A percentile compares a stretch with the other conserved stretches of the same genome.
Evolutionary conservation across 2,797 vertebrate genomes (phyloP).

Genomic region (Semotilus atromaculatus): DNA sequence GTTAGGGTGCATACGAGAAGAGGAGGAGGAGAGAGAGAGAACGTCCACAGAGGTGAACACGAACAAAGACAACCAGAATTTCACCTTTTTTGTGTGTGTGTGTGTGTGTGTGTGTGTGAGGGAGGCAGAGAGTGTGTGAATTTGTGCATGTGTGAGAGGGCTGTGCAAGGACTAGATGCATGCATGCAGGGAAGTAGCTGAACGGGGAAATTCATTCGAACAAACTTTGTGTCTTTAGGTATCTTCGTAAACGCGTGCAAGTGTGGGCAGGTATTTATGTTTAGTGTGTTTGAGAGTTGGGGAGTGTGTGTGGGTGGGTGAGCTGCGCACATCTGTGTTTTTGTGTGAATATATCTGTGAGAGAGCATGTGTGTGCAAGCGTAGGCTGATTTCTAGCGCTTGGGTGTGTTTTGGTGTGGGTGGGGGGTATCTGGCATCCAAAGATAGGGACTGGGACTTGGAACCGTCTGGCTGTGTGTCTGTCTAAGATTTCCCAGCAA

Average conservation of each 20-base stretch:
- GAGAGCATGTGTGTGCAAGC: conserved; percentile 49
- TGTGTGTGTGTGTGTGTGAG: conserved; percentile 7
- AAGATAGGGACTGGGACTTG: conserved; percentile 60
- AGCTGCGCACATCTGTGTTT: conserved; percentile 66
- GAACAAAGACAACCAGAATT: conserved; percentile 15
- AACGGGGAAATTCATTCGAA: conserved; percentile 45
- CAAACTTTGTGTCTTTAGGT: conserved; percentile 52
- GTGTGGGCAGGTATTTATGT: conserved; percentile 65
- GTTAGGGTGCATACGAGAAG: conserved; percentile 45
- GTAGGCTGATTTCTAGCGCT: conserved; percentile 59
- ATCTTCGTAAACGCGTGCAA: conserved; percentile 49
- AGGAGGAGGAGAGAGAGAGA: neutral
- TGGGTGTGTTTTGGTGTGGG: conserved; percentile 61
- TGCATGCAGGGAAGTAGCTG: conserved; percentile 4
- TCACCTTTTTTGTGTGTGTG: neutral
- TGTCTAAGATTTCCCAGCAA: conserved; percentile 51
- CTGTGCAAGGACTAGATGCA: conserved; percentile 8
- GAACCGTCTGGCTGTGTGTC: conserved; percentile 54
- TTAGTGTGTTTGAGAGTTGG: conserved; percentile 58
- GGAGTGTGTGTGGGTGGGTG: conserved; percentile 59
- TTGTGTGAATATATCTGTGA: conserved; percentile 51
- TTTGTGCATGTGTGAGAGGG: conserved; percentile 20
- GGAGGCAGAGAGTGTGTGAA: conserved; percentile 37
- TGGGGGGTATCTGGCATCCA: conserved; percentile 60
- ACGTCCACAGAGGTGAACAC: conserved; percentile 29